phyloP scores from a whole-genome alignment of 2,888 invertebrate species.

The Drosophila formosana region DNA sequence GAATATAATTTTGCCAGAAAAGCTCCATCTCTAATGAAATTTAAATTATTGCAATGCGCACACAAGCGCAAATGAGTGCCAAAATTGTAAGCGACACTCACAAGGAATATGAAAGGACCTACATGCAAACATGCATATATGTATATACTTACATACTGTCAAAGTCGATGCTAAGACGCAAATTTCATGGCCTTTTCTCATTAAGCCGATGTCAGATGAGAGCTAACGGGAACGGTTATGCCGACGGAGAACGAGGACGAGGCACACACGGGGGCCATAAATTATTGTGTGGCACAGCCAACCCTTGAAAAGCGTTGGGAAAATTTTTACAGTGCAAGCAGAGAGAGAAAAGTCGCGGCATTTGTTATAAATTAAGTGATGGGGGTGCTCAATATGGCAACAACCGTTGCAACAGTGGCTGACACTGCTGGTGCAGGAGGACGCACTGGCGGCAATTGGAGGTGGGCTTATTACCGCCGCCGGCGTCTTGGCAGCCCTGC shows the following conservation, averaged over 20 bases:
- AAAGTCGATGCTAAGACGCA: slow-evolving; percentile 44
- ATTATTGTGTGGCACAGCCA: slow-evolving; percentile 67
- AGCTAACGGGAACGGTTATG: slow-evolving; percentile 17
- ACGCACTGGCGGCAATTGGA: slow-evolving; percentile 17
- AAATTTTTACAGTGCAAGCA: slow-evolving; percentile 56
- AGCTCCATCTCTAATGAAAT: slow-evolving; percentile 48
- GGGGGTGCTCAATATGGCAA: slow-evolving; percentile 67
- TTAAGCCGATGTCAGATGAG: slow-evolving; percentile 70
- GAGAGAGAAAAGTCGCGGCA: slow-evolving; percentile 47
- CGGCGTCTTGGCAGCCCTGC: slow-evolving; percentile 48
- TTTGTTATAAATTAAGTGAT: slow-evolving; percentile 80
- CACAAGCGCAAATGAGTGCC: slow-evolving; percentile 70
- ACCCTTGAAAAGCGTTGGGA: slow-evolving; percentile 68
- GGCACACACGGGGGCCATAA: slow-evolving; percentile 76
- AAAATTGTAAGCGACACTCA: slow-evolving; percentile 43
- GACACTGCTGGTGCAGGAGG: not conserved
- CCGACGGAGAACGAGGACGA: not conserved
- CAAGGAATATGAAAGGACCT: slow-evolving; percentile 48
- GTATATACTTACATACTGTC: slow-evolving; percentile 7
- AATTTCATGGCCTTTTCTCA: slow-evolving; percentile 71
- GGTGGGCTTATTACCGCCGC: slow-evolving; percentile 59
- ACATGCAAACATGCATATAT: not conserved
- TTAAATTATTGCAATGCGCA: slow-evolving; percentile 69
- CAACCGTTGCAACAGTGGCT: not conserved
- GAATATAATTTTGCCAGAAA: not conserved